Evolutionary conservation across 2,797 vertebrate genomes (phyloP), one percentile per base, ranked within the genome.

Genomic region (Pyrocephalus nanus): DNA sequence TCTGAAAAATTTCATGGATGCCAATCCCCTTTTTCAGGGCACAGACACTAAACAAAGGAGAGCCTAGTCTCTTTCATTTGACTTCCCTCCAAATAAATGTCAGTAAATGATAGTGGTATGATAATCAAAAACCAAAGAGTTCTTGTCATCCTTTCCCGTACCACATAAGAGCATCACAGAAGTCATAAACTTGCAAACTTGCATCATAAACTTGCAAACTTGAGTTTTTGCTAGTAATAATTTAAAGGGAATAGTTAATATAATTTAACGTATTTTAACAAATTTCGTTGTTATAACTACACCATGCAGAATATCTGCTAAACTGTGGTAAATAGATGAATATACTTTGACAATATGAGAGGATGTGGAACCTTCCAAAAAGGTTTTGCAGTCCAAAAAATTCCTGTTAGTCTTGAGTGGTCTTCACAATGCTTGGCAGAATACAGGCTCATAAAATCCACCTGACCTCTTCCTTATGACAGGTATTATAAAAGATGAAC

Each of bases 401-500:
- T 60, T 86, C 69, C 77, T 91, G 72, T 45, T 53, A 71, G 11
- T 88, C 84, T 83, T 86, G 47, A 88, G 22, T 47, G 29, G 45
- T 78, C 53, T 84, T 71, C 70, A 95, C 83, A 90, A 92, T 73
- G 82, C 54, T 88, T 92, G 76, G 73, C 90, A 88, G 78, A 83
- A 84, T 15, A 84, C 12, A 22, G 47, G 29, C 79, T 92, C 1
- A 0, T 84, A 96, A 96, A 93, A 96, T 67, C 69, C 50, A 57
- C 78, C 67, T 67, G 72, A 83, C 57, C 73, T 94, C 90, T 80
- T 86, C 69, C 48, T 62, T 69, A 40, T 53, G 86, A 84, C 65
- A 92, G 65, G 57, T 36, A 43, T 58, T 74, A 61, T 2, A 1
- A 79, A 94, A 90, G 65, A 93, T 22, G 1, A 66, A 67, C 80